These are phyloP conservation scores for Campylorhamphus procurvoides DNA, from an alignment of 2,113 vertebrate genomes.

Conservation along the genomic window DNA sequence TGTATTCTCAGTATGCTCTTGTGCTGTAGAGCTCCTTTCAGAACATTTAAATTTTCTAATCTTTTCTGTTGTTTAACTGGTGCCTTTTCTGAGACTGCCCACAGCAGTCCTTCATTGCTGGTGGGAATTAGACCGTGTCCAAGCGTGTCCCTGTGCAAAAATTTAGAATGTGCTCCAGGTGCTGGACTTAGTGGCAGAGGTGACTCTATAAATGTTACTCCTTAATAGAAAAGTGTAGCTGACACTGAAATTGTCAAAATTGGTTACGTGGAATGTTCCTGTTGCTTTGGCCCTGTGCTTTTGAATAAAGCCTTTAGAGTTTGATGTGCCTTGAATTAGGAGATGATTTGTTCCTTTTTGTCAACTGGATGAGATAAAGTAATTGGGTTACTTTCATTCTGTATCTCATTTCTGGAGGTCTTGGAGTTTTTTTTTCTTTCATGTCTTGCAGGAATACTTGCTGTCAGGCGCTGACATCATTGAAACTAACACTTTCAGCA, in stretches of 20 bases:
- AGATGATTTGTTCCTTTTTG: background rate
- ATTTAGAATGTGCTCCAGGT: background rate
- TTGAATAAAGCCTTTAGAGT: background rate
- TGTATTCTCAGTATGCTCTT: background rate
- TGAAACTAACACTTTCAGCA: conserved; percentile 97
- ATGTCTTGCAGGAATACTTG: conserved; percentile 86
- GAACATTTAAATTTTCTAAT: background rate
- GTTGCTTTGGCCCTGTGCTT: background rate
- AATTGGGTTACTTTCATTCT: background rate
- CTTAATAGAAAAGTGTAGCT: background rate
- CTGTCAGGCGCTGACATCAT: conserved; percentile 92
- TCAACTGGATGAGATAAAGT: background rate
- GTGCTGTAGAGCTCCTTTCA: background rate
- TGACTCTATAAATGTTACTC: background rate
- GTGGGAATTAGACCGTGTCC: background rate
- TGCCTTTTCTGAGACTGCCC: background rate
- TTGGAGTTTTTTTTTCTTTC: background rate
- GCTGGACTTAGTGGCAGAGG: background rate
- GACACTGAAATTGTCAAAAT: background rate
- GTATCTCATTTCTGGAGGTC: background rate
- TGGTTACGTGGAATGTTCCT: background rate
- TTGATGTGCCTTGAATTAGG: background rate
- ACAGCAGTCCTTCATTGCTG: background rate
- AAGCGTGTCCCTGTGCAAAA: background rate
- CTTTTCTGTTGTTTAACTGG: background rate